Evolutionary conservation across 2,888 invertebrate genomes (phyloP).

Genomic region (Diadromus collaris): DNA sequence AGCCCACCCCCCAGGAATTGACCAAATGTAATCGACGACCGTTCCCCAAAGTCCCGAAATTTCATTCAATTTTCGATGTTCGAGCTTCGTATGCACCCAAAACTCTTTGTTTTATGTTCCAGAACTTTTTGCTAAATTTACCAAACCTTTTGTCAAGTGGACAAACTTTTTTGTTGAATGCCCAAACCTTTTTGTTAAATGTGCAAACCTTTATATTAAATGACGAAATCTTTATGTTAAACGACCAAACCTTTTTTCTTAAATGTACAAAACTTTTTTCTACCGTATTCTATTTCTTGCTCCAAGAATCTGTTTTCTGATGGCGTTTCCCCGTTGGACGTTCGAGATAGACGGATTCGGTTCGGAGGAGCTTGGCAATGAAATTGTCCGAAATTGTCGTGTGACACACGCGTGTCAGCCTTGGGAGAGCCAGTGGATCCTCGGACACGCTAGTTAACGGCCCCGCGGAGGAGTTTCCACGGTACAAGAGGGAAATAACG

Average conservation of each 20-base stretch:
- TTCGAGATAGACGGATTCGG: background rate
- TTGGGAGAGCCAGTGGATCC: slow-evolving; percentile 42
- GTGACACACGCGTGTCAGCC: slow-evolving; percentile 68
- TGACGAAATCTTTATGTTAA: no score
- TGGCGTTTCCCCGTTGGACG: background rate
- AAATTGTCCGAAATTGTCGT: slow-evolving; percentile 35
- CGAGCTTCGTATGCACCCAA: background rate
- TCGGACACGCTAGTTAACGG: slow-evolving; percentile 58
- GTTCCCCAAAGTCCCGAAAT: background rate
- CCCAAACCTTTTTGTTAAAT: no score
- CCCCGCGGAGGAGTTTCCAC: background rate
- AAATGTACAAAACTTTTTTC: background rate
- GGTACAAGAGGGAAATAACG: background rate
- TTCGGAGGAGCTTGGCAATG: background rate
- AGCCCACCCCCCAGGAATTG: background rate
- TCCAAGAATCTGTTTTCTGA: background rate
- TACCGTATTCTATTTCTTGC: background rate
- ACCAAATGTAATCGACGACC: no score
- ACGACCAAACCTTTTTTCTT: no score
- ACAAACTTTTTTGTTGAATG: no score
- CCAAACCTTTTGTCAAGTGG: no score
- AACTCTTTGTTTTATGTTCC: no score
- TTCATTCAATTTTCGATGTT: background rate
- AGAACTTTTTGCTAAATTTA: no score
- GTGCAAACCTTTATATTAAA: no score